Base-by-base conservation (phyloP, 2,888 invertebrate species). In the Junonia oenone region DNA sequence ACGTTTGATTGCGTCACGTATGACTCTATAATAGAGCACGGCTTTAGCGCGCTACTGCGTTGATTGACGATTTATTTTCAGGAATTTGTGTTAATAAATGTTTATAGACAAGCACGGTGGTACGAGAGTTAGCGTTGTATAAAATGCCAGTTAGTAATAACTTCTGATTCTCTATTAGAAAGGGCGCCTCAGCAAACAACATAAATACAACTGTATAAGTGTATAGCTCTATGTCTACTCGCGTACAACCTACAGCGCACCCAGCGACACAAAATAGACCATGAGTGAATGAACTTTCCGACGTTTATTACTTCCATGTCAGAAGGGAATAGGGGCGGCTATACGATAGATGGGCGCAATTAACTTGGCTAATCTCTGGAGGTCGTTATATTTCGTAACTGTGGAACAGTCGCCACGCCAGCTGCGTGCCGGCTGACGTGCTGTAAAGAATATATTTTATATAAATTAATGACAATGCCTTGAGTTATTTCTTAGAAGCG, bases 381-480 rank as follows among this genome's bases (percentile, higher is more conserved):
- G 27, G 49, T 43, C 35, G 33, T 22, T 51, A 17, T 40, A 40
- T 46, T 40, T 47, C 35, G 51, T 58, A 48, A 45, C 17, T 9
- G 19, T 11, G 17, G 48, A 58, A 53, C 48, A 54, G 22, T 43
- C 56, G 52, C 45, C 43, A 66, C 66, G 71, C 65, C 69, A 63
- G 63, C 66, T 68, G 68, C 68, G 63, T 65, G 62, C 68, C 63
- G 64, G 68, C 69, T 76, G 75, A 78, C 81, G 79, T 75, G 78
- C 55, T 55, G 73, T 69, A 71, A 77, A 79, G 79, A 83, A 78
- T 76, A 78, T 76, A 83, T 83, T 83, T 86, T 82, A 84, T 72
- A 68, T 83, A 86, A 86, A 88, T 87, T 83, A 84, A 85, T 86
- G 85, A 88, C 87, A 87, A 87, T 87, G 81, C 81, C 78, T 78